phyloP scores from a whole-genome alignment of 2,113 vertebrate species.

The Nycticorax nycticorax region DNA sequence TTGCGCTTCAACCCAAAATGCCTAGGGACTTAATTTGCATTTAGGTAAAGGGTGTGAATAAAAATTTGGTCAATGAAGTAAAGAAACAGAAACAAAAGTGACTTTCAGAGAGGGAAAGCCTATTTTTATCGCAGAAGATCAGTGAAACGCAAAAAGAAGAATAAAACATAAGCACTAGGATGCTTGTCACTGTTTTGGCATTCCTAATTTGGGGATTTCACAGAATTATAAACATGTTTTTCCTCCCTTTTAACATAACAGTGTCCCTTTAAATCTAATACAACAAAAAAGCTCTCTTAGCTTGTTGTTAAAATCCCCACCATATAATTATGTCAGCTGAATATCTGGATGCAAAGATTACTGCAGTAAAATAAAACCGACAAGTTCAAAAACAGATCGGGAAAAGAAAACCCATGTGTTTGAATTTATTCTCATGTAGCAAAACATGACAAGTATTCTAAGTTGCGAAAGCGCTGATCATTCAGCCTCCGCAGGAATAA shows the following conservation, averaged over 20 bases:
- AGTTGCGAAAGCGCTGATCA: neutral
- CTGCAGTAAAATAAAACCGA: neutral
- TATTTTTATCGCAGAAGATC: neutral
- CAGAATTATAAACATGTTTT: slow-evolving; percentile 1
- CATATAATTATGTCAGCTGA: neutral
- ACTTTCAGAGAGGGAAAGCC: neutral
- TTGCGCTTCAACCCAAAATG: neutral
- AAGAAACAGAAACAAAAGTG: slow-evolving; percentile 4
- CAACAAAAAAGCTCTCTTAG: neutral
- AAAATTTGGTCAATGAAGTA: neutral
- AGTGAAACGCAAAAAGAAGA: neutral
- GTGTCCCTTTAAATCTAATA: neutral
- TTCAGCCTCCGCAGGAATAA: neutral
- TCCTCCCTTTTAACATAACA: neutral
- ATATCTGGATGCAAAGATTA: neutral
- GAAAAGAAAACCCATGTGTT: fast-evolving
- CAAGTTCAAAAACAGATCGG: neutral
- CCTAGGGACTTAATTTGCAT: slow-evolving; percentile 19
- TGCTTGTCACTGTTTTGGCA: neutral
- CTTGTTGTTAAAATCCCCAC: neutral
- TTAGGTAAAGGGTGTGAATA: slow-evolving; percentile 1
- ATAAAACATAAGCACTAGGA: neutral
- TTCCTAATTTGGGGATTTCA: neutral
- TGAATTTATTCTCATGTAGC: neutral
- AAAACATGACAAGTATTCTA: neutral